Evolutionary conservation across 2,797 vertebrate genomes (phyloP).

Genomic region (Carcharodon carcharias): DNA sequence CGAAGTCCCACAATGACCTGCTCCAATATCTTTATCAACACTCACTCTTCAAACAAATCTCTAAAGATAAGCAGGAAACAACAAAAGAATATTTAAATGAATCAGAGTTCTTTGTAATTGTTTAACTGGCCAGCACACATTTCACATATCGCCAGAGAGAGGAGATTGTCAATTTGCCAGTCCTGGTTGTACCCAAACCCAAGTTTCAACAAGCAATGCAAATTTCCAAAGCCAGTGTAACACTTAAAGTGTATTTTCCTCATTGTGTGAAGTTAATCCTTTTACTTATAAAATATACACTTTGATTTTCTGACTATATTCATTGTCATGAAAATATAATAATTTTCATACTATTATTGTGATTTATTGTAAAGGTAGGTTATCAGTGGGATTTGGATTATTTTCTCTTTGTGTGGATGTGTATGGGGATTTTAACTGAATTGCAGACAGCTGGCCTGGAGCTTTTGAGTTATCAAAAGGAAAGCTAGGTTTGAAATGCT

Average conservation of each 20-base stretch:
- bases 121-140: neutral
- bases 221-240: neutral
- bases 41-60: neutral
- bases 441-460: too few relatives aligned
- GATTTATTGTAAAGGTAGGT: too few relatives aligned
- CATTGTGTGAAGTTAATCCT: neutral
- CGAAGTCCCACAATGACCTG: neutral
- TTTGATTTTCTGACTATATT: neutral
- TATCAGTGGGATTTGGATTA: too few relatives aligned
- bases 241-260: neutral
- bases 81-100: neutral
- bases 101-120: neutral
- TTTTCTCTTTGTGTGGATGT: too few relatives aligned
- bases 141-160: neutral
- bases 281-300: neutral
- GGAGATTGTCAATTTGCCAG: neutral
- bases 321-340: too few relatives aligned
- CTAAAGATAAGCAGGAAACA: neutral
- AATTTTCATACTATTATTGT: too few relatives aligned
- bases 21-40: neutral
- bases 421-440: too few relatives aligned
- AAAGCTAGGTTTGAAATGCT: too few relatives aligned
- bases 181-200: neutral
- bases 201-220: neutral
- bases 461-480: too few relatives aligned